These are phyloP conservation scores for Glaucidium brasilianum DNA, from an alignment of 2,113 vertebrate species.

Conservation along the genomic window DNA sequence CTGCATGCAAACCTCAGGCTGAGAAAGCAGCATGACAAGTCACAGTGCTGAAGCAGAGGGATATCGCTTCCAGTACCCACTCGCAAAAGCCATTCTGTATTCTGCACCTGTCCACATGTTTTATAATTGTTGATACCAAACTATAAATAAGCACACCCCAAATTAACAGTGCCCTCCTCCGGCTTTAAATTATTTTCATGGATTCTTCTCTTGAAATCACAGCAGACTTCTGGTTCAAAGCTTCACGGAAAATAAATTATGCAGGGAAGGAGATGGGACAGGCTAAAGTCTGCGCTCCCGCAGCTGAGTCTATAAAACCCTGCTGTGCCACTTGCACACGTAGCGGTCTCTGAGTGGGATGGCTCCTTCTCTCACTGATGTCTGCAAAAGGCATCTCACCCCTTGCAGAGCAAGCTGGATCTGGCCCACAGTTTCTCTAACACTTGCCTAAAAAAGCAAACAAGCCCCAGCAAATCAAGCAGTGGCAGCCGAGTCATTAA, in stretches of 20 bases:
- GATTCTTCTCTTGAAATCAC: background rate
- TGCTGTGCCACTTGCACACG: background rate
- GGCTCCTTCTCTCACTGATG: background rate
- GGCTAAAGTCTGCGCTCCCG: background rate
- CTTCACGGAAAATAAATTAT: background rate
- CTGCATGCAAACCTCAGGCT: background rate
- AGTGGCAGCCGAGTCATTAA: background rate
- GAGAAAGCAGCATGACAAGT: background rate
- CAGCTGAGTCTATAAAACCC: background rate
- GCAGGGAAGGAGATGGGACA: background rate
- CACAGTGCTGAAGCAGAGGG: background rate
- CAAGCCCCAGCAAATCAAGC: background rate
- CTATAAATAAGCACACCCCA: background rate
- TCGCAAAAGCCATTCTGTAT: background rate
- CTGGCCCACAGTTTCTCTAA: background rate
- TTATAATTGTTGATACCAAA: background rate
- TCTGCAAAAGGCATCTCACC: background rate
- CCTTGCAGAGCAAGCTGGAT: background rate
- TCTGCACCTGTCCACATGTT: background rate
- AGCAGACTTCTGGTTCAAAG: background rate
- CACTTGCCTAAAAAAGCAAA: background rate
- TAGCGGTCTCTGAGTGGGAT: background rate
- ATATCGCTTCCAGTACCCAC: fast-evolving
- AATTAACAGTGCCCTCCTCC: background rate
- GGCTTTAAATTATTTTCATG: background rate